Conservation (phyloP, 2,797 vertebrate genomes). For the Pipistrellus pygmaeus region DNA sequence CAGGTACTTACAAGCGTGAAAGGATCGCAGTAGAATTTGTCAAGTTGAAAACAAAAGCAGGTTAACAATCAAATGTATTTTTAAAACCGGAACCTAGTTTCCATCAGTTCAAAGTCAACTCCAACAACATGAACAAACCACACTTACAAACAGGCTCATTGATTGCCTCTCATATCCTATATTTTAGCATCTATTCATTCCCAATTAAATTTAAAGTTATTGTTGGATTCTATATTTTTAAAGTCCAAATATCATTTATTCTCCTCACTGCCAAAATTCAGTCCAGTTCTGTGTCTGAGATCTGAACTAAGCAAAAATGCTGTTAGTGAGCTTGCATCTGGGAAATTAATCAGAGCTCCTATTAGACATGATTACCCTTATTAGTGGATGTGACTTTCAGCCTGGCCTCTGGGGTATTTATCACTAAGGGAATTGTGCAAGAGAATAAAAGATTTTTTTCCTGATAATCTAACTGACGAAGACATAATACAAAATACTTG, state of each 20-base stretch:
- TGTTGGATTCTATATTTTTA: background rate
- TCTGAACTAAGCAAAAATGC: background rate
- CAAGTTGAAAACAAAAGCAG: background rate
- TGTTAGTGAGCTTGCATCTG: background rate
- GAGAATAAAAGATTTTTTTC: background rate
- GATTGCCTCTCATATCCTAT: background rate
- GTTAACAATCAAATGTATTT: background rate
- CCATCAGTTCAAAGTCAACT: background rate
- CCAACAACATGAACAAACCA: background rate
- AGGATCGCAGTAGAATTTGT: background rate
- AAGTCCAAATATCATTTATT: background rate
- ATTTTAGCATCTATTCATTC: background rate
- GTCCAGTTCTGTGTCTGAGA: background rate
- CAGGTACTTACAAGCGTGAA: background rate
- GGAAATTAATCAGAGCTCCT: background rate
- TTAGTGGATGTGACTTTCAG: constrained; percentile 4
- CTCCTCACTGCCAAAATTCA: background rate
- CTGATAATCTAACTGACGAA: background rate
- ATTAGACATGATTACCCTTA: background rate
- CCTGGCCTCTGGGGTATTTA: background rate
- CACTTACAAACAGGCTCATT: background rate
- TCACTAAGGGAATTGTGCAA: background rate
- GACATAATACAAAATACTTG: background rate
- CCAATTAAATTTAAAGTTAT: background rate
- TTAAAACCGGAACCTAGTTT: background rate